These are phyloP conservation scores for Hypercompe scribonia DNA, from an alignment of 2,888 invertebrate genomes.

Conservation along the genomic window DNA sequence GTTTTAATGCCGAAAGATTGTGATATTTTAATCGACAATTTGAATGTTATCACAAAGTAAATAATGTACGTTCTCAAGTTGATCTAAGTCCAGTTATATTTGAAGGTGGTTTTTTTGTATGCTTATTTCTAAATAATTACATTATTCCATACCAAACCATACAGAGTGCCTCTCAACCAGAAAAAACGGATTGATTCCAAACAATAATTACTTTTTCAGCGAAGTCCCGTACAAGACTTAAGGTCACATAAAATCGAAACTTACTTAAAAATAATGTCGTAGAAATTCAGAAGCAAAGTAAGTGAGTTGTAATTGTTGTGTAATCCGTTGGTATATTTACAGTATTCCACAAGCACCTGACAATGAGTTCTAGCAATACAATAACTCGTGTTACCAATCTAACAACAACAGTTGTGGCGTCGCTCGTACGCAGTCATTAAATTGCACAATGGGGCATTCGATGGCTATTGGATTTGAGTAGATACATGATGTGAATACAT, in stretches of 20 bases:
- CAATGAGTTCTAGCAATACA: conserved; percentile 45
- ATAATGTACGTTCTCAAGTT: no score
- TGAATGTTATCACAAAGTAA: no score
- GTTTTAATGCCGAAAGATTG: no score
- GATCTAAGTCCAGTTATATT: no score
- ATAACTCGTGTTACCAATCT: conserved; percentile 61
- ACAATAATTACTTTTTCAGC: not conserved
- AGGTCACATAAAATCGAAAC: no score
- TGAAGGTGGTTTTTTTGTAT: no score
- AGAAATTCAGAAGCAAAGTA: not conserved
- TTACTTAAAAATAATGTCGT: not conserved
- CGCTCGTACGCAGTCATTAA: conserved; percentile 60
- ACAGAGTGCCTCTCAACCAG: not conserved
- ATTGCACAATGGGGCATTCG: conserved; percentile 79
- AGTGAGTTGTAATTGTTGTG: not conserved
- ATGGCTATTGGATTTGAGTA: conserved; percentile 68
- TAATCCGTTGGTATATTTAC: conserved; percentile 34
- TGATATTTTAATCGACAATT: no score
- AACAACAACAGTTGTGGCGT: conserved; percentile 54
- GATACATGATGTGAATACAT: conserved; percentile 69
- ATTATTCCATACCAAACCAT: no score
- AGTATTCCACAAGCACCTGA: conserved; percentile 41
- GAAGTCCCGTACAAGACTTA: no score
- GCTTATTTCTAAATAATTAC: no score
- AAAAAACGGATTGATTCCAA: not conserved